Percentiles rank a stretch among this genome's conserved stretches.
Conservation (phyloP, 2,888 invertebrate species). For the Dermolepida albohirtum region DNA sequence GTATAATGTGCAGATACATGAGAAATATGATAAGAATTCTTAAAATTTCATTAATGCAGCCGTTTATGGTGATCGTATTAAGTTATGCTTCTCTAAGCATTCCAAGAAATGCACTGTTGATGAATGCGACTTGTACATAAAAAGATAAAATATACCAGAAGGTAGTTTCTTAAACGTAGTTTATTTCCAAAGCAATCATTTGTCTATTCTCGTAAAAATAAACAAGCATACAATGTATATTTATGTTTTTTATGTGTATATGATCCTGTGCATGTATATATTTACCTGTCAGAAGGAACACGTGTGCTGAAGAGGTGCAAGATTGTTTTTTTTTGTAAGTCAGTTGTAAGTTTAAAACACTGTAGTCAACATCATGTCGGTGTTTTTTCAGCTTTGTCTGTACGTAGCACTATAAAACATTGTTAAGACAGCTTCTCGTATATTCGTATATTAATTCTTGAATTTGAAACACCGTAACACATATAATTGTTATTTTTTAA, state of each 20-base stretch:
- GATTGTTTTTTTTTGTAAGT: background rate
- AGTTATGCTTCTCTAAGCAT: constrained; percentile 5
- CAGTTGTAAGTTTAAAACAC: background rate
- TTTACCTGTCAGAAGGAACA: constrained; percentile 13
- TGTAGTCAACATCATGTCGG: background rate
- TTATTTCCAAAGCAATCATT: too few species aligned
- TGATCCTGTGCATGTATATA: background rate
- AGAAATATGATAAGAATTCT: constrained; percentile 3
- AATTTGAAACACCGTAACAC: too few species aligned
- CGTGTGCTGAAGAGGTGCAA: background rate
- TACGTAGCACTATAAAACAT: background rate
- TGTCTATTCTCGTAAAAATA: too few species aligned
- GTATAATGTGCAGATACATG: background rate
- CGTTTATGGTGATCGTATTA: background rate
- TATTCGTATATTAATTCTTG: background rate
- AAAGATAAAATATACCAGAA: background rate
- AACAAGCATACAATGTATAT: too few species aligned
- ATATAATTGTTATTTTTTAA: too few species aligned
- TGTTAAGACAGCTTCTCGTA: background rate
- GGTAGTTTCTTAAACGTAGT: background rate
- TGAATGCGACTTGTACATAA: background rate
- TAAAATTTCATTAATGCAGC: constrained; percentile 5
- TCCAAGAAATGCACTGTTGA: constrained; percentile 4
- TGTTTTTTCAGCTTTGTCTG: background rate
- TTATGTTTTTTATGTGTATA: background rate